Percentiles rank a stretch among this genome's conserved stretches.
Conservation (phyloP, 2,113 vertebrate species). For the Osmerus eperlanus region DNA sequence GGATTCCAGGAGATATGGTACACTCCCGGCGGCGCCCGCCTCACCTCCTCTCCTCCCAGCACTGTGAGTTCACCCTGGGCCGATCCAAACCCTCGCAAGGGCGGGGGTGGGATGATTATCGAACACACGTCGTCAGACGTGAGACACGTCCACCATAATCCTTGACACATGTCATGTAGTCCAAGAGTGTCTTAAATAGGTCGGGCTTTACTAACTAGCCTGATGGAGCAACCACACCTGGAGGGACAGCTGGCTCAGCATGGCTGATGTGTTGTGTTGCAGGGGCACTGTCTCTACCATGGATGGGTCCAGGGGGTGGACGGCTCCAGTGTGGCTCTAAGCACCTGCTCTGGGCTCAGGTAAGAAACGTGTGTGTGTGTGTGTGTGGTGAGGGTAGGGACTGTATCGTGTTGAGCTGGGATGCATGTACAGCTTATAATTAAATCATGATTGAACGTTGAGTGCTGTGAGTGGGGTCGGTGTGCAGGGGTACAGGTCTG, state of each 20-base stretch:
- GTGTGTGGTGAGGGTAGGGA: background rate
- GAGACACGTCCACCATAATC: background rate
- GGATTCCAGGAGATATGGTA: conserved; percentile 90
- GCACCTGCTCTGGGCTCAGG: conserved; percentile 88
- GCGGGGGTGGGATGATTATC: background rate
- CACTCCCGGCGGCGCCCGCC: conserved; percentile 68
- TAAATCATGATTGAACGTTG: conserved; percentile 17
- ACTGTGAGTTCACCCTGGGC: conserved; percentile 69
- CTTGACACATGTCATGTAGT: no score
- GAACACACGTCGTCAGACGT: background rate
- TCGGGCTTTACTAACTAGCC: no score
- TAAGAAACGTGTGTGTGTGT: conserved; percentile 55
- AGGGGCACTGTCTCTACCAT: conserved; percentile 94
- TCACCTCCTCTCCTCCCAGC: conserved; percentile 63
- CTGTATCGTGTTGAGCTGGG: no score
- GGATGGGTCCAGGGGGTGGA: conserved; percentile 76
- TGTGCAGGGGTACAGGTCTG: conserved; percentile 15
- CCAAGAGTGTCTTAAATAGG: no score
- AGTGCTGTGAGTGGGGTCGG: conserved; percentile 27
- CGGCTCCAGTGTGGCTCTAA: conserved; percentile 81
- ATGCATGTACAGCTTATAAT: background rate
- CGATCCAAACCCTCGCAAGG: conserved; percentile 1
- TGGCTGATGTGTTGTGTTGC: conserved; percentile 41
- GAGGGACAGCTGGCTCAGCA: background rate
- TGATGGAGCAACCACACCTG: no score